A percentile compares a stretch with the other conserved stretches of the same genome.
phyloP scores from a whole-genome alignment of 1,140 invertebrate genomes.

The Arion vulgaris region DNA sequence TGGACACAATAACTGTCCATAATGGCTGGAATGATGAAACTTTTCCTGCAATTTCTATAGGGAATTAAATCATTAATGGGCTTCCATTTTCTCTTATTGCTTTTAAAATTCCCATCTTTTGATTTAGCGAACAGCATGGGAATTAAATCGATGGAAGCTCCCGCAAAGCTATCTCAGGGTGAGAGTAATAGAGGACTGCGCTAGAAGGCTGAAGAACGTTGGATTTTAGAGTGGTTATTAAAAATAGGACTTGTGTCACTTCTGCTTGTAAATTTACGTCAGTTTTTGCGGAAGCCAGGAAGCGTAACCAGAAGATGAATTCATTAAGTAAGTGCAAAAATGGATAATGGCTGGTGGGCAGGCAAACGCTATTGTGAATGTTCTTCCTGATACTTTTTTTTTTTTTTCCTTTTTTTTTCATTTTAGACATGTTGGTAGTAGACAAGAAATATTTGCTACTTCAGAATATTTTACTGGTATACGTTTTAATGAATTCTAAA shows the following conservation, averaged over 20 bases:
- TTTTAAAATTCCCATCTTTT: constrained; percentile 17
- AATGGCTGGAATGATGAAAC: neutral
- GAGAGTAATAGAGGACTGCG: neutral
- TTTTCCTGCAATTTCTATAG: neutral
- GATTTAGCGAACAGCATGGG: neutral
- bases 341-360: neutral
- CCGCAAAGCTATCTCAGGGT: neutral
- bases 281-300: neutral
- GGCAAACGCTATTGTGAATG: neutral
- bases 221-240: neutral
- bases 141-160: neutral
- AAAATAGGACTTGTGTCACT: neutral
- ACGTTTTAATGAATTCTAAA: too few species aligned
- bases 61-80: constrained; percentile 19
- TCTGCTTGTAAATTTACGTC: neutral
- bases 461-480: too few species aligned
- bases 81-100: constrained; percentile 5
- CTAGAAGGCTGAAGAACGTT: neutral
- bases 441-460: too few species aligned
- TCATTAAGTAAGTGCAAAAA: neutral
- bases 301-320: neutral
- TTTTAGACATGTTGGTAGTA: too few species aligned
- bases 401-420: too few species aligned
- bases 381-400: neutral
- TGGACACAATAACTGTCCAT: neutral